phyloP scores from a whole-genome alignment of 2,113 vertebrate genomes.

The Cyphomyrus plagiostoma region DNA sequence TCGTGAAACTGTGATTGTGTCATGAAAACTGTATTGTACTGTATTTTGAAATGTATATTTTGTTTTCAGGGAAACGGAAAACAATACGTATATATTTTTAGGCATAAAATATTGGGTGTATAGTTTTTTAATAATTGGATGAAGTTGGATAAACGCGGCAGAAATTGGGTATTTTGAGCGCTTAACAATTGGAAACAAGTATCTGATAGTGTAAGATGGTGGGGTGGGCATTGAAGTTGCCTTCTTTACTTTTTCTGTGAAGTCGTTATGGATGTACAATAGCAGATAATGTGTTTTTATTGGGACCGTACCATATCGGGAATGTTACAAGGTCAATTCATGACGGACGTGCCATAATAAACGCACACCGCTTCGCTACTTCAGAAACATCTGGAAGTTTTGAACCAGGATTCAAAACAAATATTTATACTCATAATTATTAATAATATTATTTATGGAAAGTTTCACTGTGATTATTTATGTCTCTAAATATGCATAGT shows the following conservation, averaged over 20 bases:
- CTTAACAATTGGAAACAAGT: neutral
- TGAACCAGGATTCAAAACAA: neutral
- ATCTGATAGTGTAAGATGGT: neutral
- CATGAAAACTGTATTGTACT: neutral
- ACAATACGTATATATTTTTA: neutral
- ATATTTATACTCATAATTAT: neutral
- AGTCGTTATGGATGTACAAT: neutral
- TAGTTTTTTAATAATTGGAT: neutral
- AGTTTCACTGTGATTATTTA: neutral
- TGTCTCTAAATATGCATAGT: neutral
- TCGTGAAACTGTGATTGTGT: neutral
- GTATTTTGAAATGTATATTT: neutral
- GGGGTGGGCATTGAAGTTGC: neutral
- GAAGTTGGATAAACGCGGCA: neutral
- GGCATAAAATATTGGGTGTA: neutral
- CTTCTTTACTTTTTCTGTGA: neutral
- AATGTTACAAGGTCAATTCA: conserved; percentile 34
- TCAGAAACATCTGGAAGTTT: neutral
- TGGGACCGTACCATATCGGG: neutral
- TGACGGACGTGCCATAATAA: conserved; percentile 34
- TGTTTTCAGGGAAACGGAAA: neutral
- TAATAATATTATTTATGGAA: neutral
- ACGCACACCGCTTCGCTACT: conserved; percentile 18
- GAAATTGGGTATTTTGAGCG: neutral
- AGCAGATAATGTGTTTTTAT: neutral